Conservation (phyloP, 2,113 vertebrate genomes). For the Gyps fulvus region DNA sequence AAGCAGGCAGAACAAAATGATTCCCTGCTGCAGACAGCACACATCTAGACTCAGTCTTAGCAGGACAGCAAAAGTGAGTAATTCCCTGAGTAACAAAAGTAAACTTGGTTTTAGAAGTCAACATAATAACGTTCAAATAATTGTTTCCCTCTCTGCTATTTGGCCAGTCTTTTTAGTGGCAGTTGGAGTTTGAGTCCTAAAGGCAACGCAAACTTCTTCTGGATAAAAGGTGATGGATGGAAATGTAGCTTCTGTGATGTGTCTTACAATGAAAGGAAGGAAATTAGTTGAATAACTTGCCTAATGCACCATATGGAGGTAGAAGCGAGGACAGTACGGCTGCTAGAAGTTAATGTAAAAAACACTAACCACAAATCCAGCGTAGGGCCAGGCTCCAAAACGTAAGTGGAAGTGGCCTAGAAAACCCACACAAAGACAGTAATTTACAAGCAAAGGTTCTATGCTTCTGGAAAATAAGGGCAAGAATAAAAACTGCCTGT, state of each 20-base stretch:
- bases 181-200: neutral
- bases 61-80: neutral
- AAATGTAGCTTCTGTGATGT: neutral
- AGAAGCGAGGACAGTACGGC: neutral
- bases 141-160: neutral
- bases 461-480: constrained; percentile 41
- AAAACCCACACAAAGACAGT: constrained; percentile 21
- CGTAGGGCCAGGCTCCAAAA: constrained; percentile 6
- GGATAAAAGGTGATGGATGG: neutral
- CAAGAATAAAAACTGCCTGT: constrained; percentile 16
- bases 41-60: neutral
- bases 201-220: neutral
- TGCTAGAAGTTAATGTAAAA: constrained; percentile 13
- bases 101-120: neutral
- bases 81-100: neutral
- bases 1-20: neutral
- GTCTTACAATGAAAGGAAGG: neutral
- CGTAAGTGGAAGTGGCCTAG: neutral
- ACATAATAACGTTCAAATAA: neutral
- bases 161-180: neutral
- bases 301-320: neutral
- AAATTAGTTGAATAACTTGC: neutral
- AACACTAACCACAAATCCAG: constrained; percentile 44
- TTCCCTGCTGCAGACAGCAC: neutral
- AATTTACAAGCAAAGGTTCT: constrained; percentile 18